Percentiles rank a stretch among this genome's conserved stretches.
These are phyloP conservation scores for Rhynchomys soricoides DNA, from an alignment of 2,113 vertebrate genomes.

Conservation along the genomic window DNA sequence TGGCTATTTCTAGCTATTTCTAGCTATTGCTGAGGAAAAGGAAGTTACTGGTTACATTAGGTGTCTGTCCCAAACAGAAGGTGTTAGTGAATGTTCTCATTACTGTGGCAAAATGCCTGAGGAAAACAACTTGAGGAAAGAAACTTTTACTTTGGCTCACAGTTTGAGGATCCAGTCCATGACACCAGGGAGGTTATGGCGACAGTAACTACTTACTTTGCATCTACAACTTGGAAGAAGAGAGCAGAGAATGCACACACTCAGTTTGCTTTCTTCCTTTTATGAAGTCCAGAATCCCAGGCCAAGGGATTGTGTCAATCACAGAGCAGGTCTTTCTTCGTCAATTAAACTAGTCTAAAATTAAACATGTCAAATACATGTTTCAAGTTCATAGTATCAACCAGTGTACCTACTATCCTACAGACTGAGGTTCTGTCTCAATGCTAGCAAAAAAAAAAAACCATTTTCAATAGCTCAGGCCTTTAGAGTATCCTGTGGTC, in stretches of 20 bases:
- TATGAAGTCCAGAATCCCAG: not conserved
- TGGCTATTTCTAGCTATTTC: constrained; percentile 59
- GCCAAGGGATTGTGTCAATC: not conserved
- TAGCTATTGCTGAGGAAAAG: constrained; percentile 42
- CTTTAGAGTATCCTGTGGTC: not conserved
- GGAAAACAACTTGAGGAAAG: not conserved
- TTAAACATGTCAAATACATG: too few relatives aligned
- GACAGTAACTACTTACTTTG: too few relatives aligned
- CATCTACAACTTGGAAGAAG: not conserved
- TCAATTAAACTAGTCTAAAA: not conserved
- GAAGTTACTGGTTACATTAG: not conserved
- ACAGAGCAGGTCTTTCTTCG: not conserved
- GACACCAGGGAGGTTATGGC: not conserved
- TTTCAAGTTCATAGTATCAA: not conserved
- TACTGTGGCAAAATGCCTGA: not conserved
- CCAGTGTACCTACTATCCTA: not conserved
- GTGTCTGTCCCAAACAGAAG: constrained; percentile 25
- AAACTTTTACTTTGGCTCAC: not conserved
- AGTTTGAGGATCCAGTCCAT: not conserved
- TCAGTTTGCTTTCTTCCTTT: not conserved
- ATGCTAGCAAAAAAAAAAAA: constrained; percentile 2
- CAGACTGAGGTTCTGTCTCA: not conserved
- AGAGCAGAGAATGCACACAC: not conserved
- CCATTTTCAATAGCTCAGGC: not conserved
- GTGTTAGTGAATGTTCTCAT: not conserved